Base-by-base conservation (phyloP, 2,113 vertebrate species). In the Carollia perspicillata region DNA sequence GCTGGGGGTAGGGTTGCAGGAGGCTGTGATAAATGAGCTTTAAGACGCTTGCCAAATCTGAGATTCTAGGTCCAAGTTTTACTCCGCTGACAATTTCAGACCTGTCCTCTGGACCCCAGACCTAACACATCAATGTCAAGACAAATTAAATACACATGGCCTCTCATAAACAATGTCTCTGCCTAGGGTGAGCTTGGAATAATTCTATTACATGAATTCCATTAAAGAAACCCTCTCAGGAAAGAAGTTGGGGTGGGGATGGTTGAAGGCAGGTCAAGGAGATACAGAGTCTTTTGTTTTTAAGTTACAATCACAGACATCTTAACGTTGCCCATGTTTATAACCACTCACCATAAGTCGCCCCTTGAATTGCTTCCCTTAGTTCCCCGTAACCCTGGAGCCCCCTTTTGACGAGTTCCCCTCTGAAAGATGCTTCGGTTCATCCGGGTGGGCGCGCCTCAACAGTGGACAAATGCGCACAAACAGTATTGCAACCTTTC, bases 1-100 rank as follows among this genome's bases (percentile, higher is more conserved):
- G 0, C 12, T 1, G 33, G 28, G 66, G 33, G 53, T 1, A 2
- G 0, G 0, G 0, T 0, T 33, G 42, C 2, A 13, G 42, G 51
- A 60, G 4, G 8, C 37, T 22, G 26, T 51, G 20, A 6, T 26
- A 42, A 65, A 47, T 10, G 1, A 92, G 6, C 42, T 18, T n/a
- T 20, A 51, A 81, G 51, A 33, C 0, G 5, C 51, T 81, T 68
- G 68, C 47, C 47, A 68, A 26, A 65, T 6, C 71, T 17, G 35
- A 84, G 55, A 51, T 14, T 49, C 42, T 42, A 12, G n/a, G 75
- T 71, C 58, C 3, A 3, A 17, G 22, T 55, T 47, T 90, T 35
- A 40, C 26, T 53, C 35, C 26, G 5, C 55, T 42, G 18, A 18
- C 42, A 51, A 75, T 28, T 81, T 89, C 47, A 83, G 79, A 75